These are phyloP conservation scores for Brachypodius melanocephalos DNA, from an alignment of 2,113 vertebrate genomes.

Conservation along the genomic window DNA sequence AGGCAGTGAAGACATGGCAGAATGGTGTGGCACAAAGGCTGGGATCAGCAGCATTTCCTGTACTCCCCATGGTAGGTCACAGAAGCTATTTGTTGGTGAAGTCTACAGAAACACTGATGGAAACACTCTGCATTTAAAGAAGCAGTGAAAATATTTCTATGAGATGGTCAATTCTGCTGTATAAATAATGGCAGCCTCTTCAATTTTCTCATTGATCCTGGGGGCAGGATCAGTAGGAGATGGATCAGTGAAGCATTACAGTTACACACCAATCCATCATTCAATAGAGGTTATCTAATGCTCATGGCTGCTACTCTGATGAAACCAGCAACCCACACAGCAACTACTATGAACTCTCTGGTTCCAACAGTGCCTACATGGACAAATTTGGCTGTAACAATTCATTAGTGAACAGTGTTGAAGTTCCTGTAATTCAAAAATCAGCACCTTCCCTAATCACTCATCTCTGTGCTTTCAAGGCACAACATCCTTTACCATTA, in stretches of 20 bases:
- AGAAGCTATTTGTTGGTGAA: not conserved
- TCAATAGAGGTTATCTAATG: not conserved
- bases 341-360: not conserved
- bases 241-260: not conserved
- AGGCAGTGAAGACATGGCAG: not conserved
- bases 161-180: not conserved
- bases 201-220: not conserved
- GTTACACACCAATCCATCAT: not conserved
- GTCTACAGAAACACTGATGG: not conserved
- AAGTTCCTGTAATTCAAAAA: not conserved
- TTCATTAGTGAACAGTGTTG: not conserved
- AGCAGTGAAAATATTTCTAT: not conserved
- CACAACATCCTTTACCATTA: not conserved
- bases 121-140: not conserved
- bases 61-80: accelerated
- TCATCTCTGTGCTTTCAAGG: not conserved
- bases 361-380: not conserved
- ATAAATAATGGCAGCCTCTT: not conserved
- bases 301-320: not conserved
- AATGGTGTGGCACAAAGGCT: not conserved
- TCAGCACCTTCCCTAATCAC: not conserved
- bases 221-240: not conserved
- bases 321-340: not conserved
- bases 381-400: not conserved
- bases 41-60: not conserved